A percentile compares a stretch with the other conserved stretches of the same genome.
These are phyloP conservation scores for Lytechinus variegatus DNA, from an alignment of 35 echinoderm and acorn worm genomes.

Conservation along the genomic window DNA sequence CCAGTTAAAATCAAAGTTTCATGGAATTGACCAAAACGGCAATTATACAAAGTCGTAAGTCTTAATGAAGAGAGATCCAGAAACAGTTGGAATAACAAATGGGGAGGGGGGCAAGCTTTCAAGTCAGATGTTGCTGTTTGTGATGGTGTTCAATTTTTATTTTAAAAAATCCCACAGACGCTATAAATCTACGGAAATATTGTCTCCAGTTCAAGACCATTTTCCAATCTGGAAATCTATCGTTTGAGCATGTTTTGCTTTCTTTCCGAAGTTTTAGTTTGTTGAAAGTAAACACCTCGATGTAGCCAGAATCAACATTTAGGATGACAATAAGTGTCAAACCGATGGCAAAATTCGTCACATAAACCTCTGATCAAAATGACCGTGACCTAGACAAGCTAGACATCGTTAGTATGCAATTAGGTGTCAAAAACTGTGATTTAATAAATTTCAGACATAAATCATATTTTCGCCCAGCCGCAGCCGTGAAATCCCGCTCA, in stretches of 20 bases:
- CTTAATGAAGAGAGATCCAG: no score
- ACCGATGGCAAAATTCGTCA: neutral
- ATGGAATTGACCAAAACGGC: no score
- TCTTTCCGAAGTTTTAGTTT: neutral
- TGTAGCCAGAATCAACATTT: neutral
- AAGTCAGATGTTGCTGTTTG: no score
- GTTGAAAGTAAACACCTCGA: neutral
- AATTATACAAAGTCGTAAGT: no score
- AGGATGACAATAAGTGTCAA: neutral
- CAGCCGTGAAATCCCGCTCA: neutral
- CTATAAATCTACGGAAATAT: neutral
- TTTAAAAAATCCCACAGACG: neutral
- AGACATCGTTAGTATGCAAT: constrained; percentile 2
- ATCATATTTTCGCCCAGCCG: neutral
- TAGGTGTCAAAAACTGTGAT: constrained; percentile 4
- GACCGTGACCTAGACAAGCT: neutral
- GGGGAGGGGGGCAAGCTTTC: no score
- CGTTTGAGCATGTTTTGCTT: neutral
- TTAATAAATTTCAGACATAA: neutral
- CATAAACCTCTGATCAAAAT: neutral
- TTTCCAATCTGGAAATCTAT: neutral
- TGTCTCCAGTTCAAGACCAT: neutral
- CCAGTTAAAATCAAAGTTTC: no score
- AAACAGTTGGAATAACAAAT: no score
- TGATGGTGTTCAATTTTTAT: neutral